These are phyloP conservation scores for Phrixothrix hirtus DNA, from an alignment of 2,888 invertebrate species.

Conservation along the genomic window DNA sequence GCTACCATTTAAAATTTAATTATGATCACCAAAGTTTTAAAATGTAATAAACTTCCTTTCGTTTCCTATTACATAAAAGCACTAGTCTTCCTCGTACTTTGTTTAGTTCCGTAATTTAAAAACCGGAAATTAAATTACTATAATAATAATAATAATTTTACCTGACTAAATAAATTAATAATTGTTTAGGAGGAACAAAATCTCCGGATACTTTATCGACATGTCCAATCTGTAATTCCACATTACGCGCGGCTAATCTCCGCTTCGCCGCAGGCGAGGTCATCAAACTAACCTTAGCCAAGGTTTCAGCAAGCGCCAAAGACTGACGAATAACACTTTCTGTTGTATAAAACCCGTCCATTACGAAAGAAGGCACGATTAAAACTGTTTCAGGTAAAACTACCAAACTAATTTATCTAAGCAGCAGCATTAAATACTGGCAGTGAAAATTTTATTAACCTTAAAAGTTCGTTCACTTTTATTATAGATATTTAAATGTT, in stretches of 20 bases:
- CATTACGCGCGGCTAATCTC: slow-evolving; percentile 60
- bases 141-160: slow-evolving; percentile 42
- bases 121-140: background rate
- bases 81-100: background rate
- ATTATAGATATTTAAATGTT: too few species aligned
- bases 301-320: slow-evolving; percentile 61
- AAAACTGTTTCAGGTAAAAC: slow-evolving; percentile 6
- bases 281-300: slow-evolving; percentile 62
- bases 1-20: too few species aligned
- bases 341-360: slow-evolving; percentile 8
- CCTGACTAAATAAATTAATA: slow-evolving; percentile 68
- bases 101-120: background rate
- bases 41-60: too few species aligned
- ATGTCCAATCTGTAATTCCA: slow-evolving; percentile 58
- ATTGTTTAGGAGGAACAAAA: slow-evolving; percentile 65
- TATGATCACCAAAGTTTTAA: too few species aligned
- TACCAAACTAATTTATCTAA: slow-evolving; percentile 1
- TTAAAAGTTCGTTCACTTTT: slow-evolving; percentile 16
- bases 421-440: background rate
- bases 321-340: slow-evolving; percentile 53
- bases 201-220: slow-evolving; percentile 51
- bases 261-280: slow-evolving; percentile 62
- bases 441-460: slow-evolving; percentile 13
- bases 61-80: background rate
- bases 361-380: slow-evolving; percentile 6